Evolutionary conservation across 2,888 invertebrate species (phyloP), one percentile per base, ranked within the genome.

Genomic region (Erynnis tages): DNA sequence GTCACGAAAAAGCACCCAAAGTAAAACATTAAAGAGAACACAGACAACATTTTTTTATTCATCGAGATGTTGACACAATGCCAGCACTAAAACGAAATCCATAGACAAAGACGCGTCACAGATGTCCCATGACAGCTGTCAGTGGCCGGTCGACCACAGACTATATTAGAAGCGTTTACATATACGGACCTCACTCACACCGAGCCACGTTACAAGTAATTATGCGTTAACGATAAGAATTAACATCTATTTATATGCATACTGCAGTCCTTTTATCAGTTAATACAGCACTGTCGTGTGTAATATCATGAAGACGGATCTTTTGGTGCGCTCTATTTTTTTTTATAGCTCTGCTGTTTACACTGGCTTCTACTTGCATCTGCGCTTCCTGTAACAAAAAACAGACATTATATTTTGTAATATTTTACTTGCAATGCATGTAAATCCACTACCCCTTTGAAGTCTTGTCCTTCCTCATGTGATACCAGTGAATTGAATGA

Each of bases 191-290:
- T 78, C 79, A 82, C 75, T 79, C 80, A 84, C 82, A 81, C 76
- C 69, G 65, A 76, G 70, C 69, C 77, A 79, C 77, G 66, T 76
- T 76, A 79, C 74, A 77, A 70, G 67, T 52, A 59, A 59, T 57
- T 74, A 77, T 74, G 78, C 75, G 69, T 78, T 78, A 78, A 76
- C 76, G 76, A 70, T 84, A 73, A 71, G 69, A 73, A 73, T 76
- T 81, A 79, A 79, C 71, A 77, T 76, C 73, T 81, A 80, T 73
- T 72, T 74, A 77, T 73, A 77, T 79, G 76, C 73, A 75, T 69
- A 69, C 71, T 73, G 80, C 78, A 82, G 80, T 85, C 77, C 79
- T 69, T 74, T 67, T 62, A 54, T 59, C 64, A 53, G 45, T 56
- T 58, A 50, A 63, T 72, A 80, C 72, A 78, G 78, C 80, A 73